Percentiles rank a stretch among this genome's conserved stretches.
These are phyloP conservation scores for Epizoanthus illoricatus DNA, from an alignment of 92 coral and sea anemone genomes.

Conservation along the genomic window DNA sequence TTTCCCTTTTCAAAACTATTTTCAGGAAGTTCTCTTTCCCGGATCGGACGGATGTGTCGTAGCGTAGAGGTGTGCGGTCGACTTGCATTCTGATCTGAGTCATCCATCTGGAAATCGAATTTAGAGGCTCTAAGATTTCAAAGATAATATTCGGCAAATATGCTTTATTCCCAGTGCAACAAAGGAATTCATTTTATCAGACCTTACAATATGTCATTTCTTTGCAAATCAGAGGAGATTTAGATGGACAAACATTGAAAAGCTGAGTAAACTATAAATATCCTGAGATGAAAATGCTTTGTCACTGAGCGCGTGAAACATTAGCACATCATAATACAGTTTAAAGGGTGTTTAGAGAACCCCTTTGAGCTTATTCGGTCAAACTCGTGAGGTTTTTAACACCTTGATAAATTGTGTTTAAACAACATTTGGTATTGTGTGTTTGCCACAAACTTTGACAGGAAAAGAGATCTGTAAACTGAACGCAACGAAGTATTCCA, in stretches of 20 bases:
- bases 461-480: conserved; percentile 10
- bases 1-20: conserved; percentile 35
- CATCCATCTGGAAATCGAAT: conserved; percentile 42
- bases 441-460: conserved; percentile 8
- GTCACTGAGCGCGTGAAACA: conserved; percentile 14
- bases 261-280: conserved; percentile 4
- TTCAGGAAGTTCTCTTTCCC: conserved; percentile 32
- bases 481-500: conserved; percentile 25
- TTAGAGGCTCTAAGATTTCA: conserved; percentile 41
- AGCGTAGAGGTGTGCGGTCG: conserved; percentile 42
- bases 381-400: conserved; percentile 25
- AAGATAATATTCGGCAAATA: conserved; percentile 42
- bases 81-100: conserved; percentile 24
- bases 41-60: conserved; percentile 45
- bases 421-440: conserved; percentile 28
- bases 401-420: conserved; percentile 31
- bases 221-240: not conserved
- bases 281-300: not conserved
- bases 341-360: conserved; percentile 32
- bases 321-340: conserved; percentile 26
- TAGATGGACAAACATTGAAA: conserved; percentile 16
- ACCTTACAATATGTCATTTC: conserved; percentile 10
- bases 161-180: conserved; percentile 17
- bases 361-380: conserved; percentile 33
- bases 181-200: conserved; percentile 42